Evolutionary conservation across 2,797 vertebrate species (phyloP).

Genomic region (Chrysocyon brachyurus): DNA sequence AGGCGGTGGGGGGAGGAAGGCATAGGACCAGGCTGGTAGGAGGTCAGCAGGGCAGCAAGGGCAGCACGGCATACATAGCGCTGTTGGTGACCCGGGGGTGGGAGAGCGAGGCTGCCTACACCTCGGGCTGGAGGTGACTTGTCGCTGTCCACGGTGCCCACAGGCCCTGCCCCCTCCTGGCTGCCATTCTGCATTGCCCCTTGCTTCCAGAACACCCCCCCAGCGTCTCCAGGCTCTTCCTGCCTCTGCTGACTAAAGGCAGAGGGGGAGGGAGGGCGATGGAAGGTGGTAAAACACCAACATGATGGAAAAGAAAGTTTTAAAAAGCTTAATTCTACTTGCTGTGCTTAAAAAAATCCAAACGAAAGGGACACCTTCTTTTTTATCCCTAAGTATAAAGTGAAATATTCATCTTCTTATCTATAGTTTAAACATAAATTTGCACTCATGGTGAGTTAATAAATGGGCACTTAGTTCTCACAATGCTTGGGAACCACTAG

Average conservation of each 20-base stretch:
- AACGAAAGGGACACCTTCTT: background rate
- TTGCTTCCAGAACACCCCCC: background rate
- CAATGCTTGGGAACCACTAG: background rate
- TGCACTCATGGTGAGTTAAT: background rate
- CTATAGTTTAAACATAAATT: background rate
- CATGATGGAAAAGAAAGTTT: background rate
- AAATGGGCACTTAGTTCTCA: background rate
- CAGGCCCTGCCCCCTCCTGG: background rate
- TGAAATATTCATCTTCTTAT: conserved; percentile 19
- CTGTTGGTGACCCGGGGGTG: background rate
- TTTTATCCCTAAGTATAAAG: conserved; percentile 27
- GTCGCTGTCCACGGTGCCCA: background rate
- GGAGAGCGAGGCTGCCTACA: background rate
- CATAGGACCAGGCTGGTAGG: background rate
- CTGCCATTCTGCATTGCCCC: background rate
- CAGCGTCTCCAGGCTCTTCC: background rate
- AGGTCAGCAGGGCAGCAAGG: background rate
- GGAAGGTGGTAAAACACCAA: background rate
- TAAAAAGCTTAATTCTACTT: background rate
- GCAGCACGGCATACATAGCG: background rate
- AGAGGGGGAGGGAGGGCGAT: background rate
- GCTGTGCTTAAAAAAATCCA: background rate
- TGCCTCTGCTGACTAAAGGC: background rate
- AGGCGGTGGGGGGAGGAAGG: background rate
- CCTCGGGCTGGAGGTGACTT: fast-evolving